Evolutionary conservation across 2,797 vertebrate species (phyloP).

Genomic region (Pangasius larnaudii): DNA sequence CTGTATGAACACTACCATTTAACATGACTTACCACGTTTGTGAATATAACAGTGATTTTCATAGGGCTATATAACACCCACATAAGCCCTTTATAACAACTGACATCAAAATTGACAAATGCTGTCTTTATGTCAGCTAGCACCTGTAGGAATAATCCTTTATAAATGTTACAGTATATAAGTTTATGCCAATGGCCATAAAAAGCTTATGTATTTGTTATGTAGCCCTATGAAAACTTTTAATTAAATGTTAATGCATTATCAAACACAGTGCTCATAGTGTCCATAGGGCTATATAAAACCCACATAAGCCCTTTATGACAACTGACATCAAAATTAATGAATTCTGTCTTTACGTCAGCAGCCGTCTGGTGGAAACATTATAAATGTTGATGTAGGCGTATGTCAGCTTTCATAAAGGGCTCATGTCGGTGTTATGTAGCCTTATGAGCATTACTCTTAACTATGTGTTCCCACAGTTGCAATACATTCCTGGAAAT

Average conservation of each 20-base stretch:
- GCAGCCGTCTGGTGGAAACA: not conserved
- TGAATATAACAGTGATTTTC: not conserved
- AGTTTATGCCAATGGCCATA: not conserved
- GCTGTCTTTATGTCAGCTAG: not conserved
- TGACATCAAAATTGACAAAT: not conserved
- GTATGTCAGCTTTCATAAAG: not conserved
- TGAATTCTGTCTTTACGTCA: too few species aligned
- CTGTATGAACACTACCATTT: not conserved
- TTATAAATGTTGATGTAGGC: not conserved
- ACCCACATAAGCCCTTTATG: not conserved
- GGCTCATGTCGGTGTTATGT: not conserved
- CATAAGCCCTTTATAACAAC: not conserved
- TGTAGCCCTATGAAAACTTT: not conserved
- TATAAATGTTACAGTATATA: not conserved
- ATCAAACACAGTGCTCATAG: not conserved
- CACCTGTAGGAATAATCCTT: not conserved
- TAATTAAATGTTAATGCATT: not conserved
- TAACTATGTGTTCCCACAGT: not conserved
- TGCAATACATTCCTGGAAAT: not conserved
- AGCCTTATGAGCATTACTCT: not conserved
- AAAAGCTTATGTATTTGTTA: not conserved
- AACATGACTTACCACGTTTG: not conserved
- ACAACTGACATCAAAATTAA: too few species aligned
- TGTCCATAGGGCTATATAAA: not conserved
- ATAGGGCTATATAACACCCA: not conserved